These are phyloP conservation scores for Drosophila quasianomalipes DNA, from an alignment of 2,888 invertebrate genomes.

Conservation along the genomic window DNA sequence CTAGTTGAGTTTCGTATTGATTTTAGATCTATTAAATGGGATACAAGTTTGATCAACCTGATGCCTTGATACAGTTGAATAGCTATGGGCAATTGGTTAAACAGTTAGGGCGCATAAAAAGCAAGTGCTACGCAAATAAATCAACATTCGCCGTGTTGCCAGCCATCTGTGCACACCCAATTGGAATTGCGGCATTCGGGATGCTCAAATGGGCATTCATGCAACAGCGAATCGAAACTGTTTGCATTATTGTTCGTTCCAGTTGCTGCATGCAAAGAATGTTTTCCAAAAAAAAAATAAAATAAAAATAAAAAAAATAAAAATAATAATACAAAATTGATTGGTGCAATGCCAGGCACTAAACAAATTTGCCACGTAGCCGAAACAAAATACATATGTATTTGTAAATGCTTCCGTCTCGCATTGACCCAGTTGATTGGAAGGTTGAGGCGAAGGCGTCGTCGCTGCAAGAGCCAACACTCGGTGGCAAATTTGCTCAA, in stretches of 20 bases:
- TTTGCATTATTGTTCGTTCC: constrained; percentile 18
- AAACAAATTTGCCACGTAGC: constrained; percentile 28
- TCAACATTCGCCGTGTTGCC: not conserved
- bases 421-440: constrained; percentile 68
- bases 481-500: constrained; percentile 41
- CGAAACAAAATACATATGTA: constrained; percentile 36
- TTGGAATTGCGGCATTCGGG: not conserved
- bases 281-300: not conserved
- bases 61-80: not conserved
- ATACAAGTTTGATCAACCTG: not conserved
- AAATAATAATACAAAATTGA: constrained; percentile 26
- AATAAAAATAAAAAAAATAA: constrained; percentile 1
- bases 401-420: constrained; percentile 66
- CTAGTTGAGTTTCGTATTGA: not conserved
- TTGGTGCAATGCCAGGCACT: constrained; percentile 3
- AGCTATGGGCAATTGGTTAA: not conserved
- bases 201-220: constrained; percentile 5
- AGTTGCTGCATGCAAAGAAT: constrained; percentile 13
- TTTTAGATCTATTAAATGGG: not conserved
- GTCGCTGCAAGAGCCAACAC: not conserved
- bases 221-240: constrained; percentile 12
- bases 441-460: constrained; percentile 2
- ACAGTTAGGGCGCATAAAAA: not conserved
- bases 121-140: not conserved
- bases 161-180: not conserved